Conservation (phyloP, 2,113 vertebrate genomes). For the Semnornis frantzii region DNA sequence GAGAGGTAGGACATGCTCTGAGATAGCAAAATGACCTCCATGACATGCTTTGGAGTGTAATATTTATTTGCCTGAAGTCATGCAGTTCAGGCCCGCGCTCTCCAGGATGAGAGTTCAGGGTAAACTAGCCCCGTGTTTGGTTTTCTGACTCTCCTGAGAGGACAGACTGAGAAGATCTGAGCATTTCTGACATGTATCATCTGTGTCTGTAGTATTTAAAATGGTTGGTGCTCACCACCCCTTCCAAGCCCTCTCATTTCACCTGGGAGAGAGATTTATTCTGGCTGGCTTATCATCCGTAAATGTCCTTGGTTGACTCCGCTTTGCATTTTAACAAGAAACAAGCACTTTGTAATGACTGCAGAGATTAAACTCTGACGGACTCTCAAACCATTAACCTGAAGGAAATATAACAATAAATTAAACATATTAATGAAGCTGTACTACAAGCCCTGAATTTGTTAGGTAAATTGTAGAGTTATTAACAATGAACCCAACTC, state of each 20-base stretch:
- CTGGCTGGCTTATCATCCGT: constrained; percentile 30
- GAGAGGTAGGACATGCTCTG: background rate
- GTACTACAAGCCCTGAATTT: constrained; percentile 65
- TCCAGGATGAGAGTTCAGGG: background rate
- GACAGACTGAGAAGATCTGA: background rate
- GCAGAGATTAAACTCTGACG: constrained; percentile 62
- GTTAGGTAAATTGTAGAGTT: constrained; percentile 73
- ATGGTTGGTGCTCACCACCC: background rate
- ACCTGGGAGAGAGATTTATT: constrained; percentile 24
- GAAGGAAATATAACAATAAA: constrained; percentile 71
- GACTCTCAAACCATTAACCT: constrained; percentile 69
- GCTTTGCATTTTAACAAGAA: constrained; percentile 66
- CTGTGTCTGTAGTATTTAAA: background rate
- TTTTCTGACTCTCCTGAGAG: background rate
- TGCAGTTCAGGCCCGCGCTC: background rate
- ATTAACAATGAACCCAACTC: constrained; percentile 59
- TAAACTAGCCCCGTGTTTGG: background rate
- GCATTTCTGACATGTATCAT: background rate
- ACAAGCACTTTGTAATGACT: constrained; percentile 64
- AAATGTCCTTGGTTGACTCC: constrained; percentile 49
- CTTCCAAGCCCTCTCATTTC: background rate
- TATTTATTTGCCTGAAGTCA: background rate
- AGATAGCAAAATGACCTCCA: background rate
- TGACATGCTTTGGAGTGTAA: background rate
- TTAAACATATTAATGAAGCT: constrained; percentile 74